Evolutionary conservation across 2,888 invertebrate genomes (phyloP).

Genomic region (Nephrotoma appendiculata): DNA sequence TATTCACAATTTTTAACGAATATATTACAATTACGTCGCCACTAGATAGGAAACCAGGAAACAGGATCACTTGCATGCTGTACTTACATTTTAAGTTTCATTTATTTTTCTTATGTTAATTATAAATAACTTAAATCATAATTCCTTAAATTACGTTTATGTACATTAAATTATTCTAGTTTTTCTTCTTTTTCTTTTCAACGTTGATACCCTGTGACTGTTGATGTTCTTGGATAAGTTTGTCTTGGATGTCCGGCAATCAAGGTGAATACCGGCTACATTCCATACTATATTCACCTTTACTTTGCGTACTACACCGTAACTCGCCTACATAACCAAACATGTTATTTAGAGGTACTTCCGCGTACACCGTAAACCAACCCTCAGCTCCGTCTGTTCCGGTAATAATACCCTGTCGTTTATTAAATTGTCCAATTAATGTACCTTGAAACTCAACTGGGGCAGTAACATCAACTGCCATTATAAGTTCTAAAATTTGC

Average conservation of each 20-base stretch:
- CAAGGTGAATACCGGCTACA: conserved; percentile 82
- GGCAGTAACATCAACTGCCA: conserved; percentile 82
- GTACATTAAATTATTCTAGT: conserved; percentile 19
- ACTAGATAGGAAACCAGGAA: no score
- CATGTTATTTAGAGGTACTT: conserved; percentile 96
- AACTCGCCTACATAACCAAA: conserved; percentile 93
- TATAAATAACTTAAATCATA: neutral
- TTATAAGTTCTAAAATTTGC: conserved; percentile 92
- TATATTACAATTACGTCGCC: no score
- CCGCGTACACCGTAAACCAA: conserved; percentile 74
- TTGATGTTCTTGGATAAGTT: conserved; percentile 60
- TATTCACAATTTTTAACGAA: no score
- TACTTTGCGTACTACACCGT: conserved; percentile 89
- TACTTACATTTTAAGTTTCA: no score
- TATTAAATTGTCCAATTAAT: conserved; percentile 69
- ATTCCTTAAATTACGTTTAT: neutral
- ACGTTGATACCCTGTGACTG: conserved; percentile 40
- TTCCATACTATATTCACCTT: conserved; percentile 99
- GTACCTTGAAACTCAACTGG: conserved; percentile 82
- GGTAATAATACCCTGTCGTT: conserved; percentile 72
- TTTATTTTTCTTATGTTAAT: neutral
- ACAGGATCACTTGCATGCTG: no score
- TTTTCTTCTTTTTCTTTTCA: conserved; percentile 55
- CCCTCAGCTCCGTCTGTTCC: conserved; percentile 75
- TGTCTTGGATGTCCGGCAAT: conserved; percentile 59